Percentiles rank a stretch among this genome's conserved stretches.
Conservation (phyloP, 2,797 vertebrate genomes). For the Euthynnus affinis region DNA sequence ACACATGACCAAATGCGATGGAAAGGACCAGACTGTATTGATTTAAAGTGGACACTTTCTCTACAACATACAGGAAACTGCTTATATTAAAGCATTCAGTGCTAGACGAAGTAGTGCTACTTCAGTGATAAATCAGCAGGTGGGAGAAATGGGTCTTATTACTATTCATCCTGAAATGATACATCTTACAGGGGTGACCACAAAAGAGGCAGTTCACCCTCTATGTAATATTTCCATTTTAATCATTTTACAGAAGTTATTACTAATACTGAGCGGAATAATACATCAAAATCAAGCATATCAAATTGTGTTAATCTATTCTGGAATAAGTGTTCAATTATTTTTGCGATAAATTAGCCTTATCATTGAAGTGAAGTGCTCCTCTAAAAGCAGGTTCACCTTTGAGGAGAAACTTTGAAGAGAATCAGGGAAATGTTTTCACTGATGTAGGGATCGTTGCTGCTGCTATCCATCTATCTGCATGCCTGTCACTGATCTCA, state of each 20-base stretch:
- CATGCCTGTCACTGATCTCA: constrained; percentile 61
- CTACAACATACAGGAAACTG: constrained; percentile 38
- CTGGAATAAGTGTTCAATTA: constrained; percentile 38
- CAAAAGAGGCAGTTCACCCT: constrained; percentile 22
- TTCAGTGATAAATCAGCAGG: constrained; percentile 39
- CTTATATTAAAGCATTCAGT: constrained; percentile 43
- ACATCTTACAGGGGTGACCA: constrained; percentile 15
- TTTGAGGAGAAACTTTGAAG: neutral
- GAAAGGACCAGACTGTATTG: constrained; percentile 33
- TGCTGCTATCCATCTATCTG: constrained; percentile 53
- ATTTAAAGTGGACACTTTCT: constrained; percentile 44
- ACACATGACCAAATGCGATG: constrained; percentile 49
- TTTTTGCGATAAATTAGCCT: constrained; percentile 31
- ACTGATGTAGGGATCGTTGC: constrained; percentile 26
- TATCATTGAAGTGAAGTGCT: constrained; percentile 26
- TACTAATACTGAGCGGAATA: constrained; percentile 22
- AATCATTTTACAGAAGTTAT: constrained; percentile 35
- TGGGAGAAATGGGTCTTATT: constrained; percentile 37
- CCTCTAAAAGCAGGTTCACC: constrained; percentile 26
- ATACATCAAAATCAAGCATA: constrained; percentile 41
- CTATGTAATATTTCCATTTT: constrained; percentile 32
- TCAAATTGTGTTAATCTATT: constrained; percentile 29
- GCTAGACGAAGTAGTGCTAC: too few relatives aligned
- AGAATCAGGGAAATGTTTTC: constrained; percentile 34
- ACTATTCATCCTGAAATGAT: constrained; percentile 47